Evolutionary conservation across 2,888 invertebrate species (phyloP).

Genomic region (Hirtodrosophila cameraria): DNA sequence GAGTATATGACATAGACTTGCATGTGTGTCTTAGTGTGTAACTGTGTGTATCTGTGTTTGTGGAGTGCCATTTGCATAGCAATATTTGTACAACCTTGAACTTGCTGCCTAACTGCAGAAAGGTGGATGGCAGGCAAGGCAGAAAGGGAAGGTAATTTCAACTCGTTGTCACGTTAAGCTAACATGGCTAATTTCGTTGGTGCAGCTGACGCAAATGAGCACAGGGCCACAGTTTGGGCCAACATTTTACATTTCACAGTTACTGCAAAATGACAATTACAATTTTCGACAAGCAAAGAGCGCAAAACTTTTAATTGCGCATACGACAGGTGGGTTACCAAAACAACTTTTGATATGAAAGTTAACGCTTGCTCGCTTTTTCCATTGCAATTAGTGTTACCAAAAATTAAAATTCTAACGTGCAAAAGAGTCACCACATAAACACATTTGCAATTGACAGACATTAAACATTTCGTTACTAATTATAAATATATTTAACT

Average conservation of each 20-base stretch:
- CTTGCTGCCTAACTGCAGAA: constrained; percentile 62
- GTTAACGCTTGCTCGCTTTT: constrained; percentile 10
- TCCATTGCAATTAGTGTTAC: constrained; percentile 36
- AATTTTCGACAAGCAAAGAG: constrained; percentile 21
- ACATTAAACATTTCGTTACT: constrained; percentile 26
- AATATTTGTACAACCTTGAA: constrained; percentile 62
- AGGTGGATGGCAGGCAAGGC: background rate
- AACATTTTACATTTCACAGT: constrained; percentile 37
- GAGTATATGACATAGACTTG: constrained; percentile 41
- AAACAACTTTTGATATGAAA: constrained; percentile 19
- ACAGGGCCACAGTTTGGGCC: constrained; percentile 26
- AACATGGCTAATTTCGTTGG: constrained; percentile 62
- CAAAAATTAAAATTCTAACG: constrained; percentile 5
- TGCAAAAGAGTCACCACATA: background rate
- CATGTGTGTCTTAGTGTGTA: background rate
- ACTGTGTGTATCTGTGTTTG: constrained; percentile 9
- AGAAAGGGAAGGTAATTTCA: constrained; percentile 12
- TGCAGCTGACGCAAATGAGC: constrained; percentile 54
- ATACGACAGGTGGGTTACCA: constrained; percentile 60
- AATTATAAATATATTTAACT: constrained; percentile 57
- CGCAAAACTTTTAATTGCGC: constrained; percentile 69
- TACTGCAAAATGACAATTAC: constrained; percentile 65
- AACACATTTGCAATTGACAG: constrained; percentile 59
- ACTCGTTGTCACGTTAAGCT: constrained; percentile 39
- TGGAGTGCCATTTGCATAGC: constrained; percentile 36